Base-by-base conservation (phyloP, 2,888 invertebrate genomes). In the Callinectes sapidus region DNA sequence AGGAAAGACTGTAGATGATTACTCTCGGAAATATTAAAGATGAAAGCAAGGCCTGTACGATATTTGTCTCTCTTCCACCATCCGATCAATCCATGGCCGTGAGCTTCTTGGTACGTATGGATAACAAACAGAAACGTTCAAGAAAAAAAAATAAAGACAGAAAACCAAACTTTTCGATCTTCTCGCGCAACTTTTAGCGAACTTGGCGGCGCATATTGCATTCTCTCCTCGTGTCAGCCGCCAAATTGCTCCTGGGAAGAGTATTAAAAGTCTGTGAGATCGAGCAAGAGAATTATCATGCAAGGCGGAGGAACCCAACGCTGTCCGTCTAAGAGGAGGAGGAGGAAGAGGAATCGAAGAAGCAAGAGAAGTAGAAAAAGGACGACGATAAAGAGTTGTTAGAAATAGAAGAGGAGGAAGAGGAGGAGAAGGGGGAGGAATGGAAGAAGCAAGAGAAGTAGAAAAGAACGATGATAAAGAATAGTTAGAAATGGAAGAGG, bases 251-350 rank as follows among this genome's bases (percentile, higher is more conserved):
- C 35, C 18, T 35, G 16, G 66, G 66, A 89, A 39, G 89, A 89
- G 89, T 89, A 89, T 89, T 89, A 89, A 89, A 89, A 89, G 89
- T 89, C 89, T 66, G 88, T 8, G 35, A 66, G 35, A 66, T 66
- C 61, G 66, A 61, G 61, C 42, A 23, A 14, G 39, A 89, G 61
- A 61, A 89, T 61, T 61, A 89, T 61, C 35, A 89, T 89, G 61
- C 89, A 89, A n/a, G 54, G n/a, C 48, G 48, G 14, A 16, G 81
- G 35, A 81, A 81, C n/a, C 42, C 42, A 87, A 48, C 28, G 23
- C 87, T 48, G n/a, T 54, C 28, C 18, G 54, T 48, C 42, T 54
- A 18, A 0, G 18, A n/a, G 28, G 18, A 71, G 71, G 28, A 28
- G 28, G 28, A 71, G 71, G 28, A 71, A 6, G 71, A 71, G 71